Evolutionary conservation across 2,797 vertebrate genomes (phyloP).

Genomic region (Manis javanica): DNA sequence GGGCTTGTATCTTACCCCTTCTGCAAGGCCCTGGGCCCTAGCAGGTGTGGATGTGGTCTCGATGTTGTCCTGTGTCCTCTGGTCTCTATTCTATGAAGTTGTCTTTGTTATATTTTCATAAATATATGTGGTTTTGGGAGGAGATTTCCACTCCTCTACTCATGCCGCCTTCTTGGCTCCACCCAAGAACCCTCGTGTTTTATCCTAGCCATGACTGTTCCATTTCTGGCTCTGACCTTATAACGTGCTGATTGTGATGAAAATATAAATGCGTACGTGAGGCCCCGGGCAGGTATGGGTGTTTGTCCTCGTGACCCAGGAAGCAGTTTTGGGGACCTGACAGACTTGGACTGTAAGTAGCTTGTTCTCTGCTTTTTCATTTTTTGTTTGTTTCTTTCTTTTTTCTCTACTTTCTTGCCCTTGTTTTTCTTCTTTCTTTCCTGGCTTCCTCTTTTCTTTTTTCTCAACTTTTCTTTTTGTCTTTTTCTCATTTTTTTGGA

Average conservation of each 20-base stretch:
- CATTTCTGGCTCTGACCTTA: not conserved
- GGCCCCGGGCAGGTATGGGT: not conserved
- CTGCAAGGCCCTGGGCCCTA: no score
- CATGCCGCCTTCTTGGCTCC: no score
- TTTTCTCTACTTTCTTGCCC: not conserved
- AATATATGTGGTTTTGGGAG: no score
- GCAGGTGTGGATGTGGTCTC: no score
- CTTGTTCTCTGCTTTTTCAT: not conserved
- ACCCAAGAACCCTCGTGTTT: not conserved
- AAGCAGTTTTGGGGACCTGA: not conserved
- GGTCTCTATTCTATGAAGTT: no score
- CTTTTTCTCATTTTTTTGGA: not conserved
- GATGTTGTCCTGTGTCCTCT: no score
- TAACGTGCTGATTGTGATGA: not conserved
- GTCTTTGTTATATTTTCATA: no score
- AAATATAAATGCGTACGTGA: no score
- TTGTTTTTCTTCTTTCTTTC: not conserved
- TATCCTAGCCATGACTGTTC: not conserved
- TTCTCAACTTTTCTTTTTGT: not conserved
- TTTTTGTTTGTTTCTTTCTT: not conserved
- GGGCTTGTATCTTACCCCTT: no score
- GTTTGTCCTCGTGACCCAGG: not conserved
- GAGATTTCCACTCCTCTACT: no score
- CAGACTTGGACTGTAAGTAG: not conserved
- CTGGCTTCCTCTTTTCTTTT: not conserved